Conservation (phyloP, 2,797 vertebrate genomes). For the Bradypodion ventrale region DNA sequence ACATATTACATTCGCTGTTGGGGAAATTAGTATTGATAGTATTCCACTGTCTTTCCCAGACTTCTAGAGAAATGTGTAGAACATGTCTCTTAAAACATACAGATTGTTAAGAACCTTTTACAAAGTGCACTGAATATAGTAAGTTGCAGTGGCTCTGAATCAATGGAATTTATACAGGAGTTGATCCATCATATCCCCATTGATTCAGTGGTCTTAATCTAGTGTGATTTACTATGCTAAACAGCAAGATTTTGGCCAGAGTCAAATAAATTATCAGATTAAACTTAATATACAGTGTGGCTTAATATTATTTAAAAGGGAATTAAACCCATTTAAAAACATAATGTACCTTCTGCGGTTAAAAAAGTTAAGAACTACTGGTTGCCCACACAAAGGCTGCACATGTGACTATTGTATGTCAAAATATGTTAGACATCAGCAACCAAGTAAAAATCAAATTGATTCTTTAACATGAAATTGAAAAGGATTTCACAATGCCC, state of each 20-base stretch:
- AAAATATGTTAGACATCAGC: neutral
- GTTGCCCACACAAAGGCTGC: neutral
- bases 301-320: no score
- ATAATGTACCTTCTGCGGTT: neutral
- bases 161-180: no score
- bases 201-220: no score
- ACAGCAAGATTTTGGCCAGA: no score
- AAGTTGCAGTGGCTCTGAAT: no score
- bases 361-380: neutral
- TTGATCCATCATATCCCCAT: no score
- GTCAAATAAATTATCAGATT: no score
- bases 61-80: neutral
- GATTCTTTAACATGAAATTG: neutral
- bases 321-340: no score
- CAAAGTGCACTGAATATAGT: neutral
- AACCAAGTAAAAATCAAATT: slow-evolving; percentile 12
- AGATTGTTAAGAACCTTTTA: neutral
- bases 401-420: neutral
- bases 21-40: neutral
- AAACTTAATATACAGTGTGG: no score
- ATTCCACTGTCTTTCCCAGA: neutral
- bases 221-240: no score
- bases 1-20: neutral
- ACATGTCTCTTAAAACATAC: neutral
- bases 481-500: no score